A percentile compares a stretch with the other conserved stretches of the same genome.
Evolutionary conservation across 2,888 invertebrate species (phyloP).

Genomic region (Leptinotarsa haldemani): DNA sequence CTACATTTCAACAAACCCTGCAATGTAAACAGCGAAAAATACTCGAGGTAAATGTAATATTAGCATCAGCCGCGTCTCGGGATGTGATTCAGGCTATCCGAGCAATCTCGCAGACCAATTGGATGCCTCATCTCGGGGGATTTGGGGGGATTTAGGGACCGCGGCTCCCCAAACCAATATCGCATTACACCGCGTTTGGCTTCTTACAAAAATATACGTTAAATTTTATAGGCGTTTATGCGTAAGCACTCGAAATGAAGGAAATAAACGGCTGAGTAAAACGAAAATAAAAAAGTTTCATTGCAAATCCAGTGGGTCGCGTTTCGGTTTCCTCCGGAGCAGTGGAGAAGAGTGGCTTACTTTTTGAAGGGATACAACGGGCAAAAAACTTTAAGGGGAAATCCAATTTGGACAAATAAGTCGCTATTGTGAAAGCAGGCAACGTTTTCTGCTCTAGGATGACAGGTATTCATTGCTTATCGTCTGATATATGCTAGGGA

Average conservation of each 20-base stretch:
- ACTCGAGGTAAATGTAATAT: slow-evolving; percentile 63
- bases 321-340: slow-evolving; percentile 56
- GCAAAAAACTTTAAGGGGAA: background rate
- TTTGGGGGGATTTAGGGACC: slow-evolving; percentile 48
- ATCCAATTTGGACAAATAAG: no score
- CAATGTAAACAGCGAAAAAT: slow-evolving; percentile 66
- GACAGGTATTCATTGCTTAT: no score
- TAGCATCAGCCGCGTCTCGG: slow-evolving; percentile 53
- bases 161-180: slow-evolving; percentile 58
- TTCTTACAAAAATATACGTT: slow-evolving; percentile 64
- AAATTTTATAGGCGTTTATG: slow-evolving; percentile 64
- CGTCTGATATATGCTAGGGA: no score
- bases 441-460: no score
- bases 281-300: slow-evolving; percentile 63
- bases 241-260: slow-evolving; percentile 62
- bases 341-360: slow-evolving; percentile 10
- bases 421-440: no score
- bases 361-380: background rate
- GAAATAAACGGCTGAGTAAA: slow-evolving; percentile 62
- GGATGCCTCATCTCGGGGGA: slow-evolving; percentile 61
- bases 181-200: slow-evolving; percentile 62
- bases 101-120: slow-evolving; percentile 62
- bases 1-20: slow-evolving; percentile 64
- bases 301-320: slow-evolving; percentile 61
- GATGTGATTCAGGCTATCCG: slow-evolving; percentile 62